A percentile compares a stretch with the other conserved stretches of the same genome.
These are phyloP conservation scores for Pectinophora gossypiella DNA, from an alignment of 1,140 invertebrate genomes.

Conservation along the genomic window DNA sequence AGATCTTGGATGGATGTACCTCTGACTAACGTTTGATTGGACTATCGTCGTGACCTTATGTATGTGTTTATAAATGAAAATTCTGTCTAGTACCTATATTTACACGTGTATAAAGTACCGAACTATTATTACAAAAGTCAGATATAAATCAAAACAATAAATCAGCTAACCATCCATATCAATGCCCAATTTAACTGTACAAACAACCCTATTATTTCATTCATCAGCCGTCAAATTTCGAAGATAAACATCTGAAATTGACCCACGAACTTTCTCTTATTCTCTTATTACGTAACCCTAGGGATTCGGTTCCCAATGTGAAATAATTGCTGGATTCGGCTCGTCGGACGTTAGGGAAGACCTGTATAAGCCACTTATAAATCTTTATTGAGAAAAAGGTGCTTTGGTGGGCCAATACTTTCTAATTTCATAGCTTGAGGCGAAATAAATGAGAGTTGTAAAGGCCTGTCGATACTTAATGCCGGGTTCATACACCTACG, in stretches of 20 bases:
- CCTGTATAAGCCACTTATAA: constrained; percentile 45
- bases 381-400: constrained; percentile 56
- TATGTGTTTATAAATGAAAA: too few relatives aligned
- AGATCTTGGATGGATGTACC: too few relatives aligned
- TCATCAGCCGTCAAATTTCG: neutral
- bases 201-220: neutral
- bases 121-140: too few relatives aligned
- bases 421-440: constrained; percentile 64
- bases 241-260: constrained; percentile 18
- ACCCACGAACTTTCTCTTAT: constrained; percentile 17
- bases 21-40: too few relatives aligned
- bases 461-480: constrained; percentile 35
- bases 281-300: constrained; percentile 24
- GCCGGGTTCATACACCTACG: constrained; percentile 14
- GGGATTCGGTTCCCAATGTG: constrained; percentile 42
- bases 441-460: constrained; percentile 60
- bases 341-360: constrained; percentile 13
- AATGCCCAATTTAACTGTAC: too few relatives aligned
- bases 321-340: constrained; percentile 48
- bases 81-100: too few relatives aligned
- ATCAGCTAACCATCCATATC: too few relatives aligned
- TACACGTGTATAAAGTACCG: too few relatives aligned
- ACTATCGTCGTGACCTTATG: too few relatives aligned
- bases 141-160: too few relatives aligned
- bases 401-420: constrained; percentile 52